A percentile compares a stretch with the other conserved stretches of the same genome.
Conservation (phyloP, 2,888 invertebrate genomes). For the Melanotus villosus region DNA sequence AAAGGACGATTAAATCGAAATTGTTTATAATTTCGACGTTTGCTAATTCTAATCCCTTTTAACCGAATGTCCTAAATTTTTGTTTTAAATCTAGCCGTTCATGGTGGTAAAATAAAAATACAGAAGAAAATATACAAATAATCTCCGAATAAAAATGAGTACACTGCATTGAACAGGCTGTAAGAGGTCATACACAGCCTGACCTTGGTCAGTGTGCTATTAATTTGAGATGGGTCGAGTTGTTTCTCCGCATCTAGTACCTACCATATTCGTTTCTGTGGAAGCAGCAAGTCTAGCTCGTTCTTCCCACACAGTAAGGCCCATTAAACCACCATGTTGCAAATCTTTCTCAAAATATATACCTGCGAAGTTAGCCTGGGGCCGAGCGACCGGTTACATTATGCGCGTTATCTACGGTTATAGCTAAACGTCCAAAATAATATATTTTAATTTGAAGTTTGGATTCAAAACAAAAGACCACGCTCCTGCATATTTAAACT, state of each 20-base stretch:
- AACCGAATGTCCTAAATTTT: too few species aligned
- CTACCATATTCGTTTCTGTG: conserved; percentile 53
- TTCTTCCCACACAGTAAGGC: conserved; percentile 53
- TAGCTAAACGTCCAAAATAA: conserved; percentile 51
- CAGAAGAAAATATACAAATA: too few species aligned
- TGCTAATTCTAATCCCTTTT: too few species aligned
- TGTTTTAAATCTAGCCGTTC: too few species aligned
- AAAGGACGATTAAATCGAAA: neutral
- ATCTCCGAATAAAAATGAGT: too few species aligned
- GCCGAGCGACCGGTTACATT: conserved; percentile 53
- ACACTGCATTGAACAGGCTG: conserved; percentile 1
- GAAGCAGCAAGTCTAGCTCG: conserved; percentile 55
- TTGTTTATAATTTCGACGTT: too few species aligned
- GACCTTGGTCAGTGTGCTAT: conserved; percentile 52
- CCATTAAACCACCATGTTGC: conserved; percentile 51
- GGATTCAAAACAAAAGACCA: conserved; percentile 42
- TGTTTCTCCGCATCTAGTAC: conserved; percentile 47
- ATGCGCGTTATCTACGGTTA: conserved; percentile 52
- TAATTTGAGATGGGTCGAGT: conserved; percentile 52
- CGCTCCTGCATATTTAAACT: conserved; percentile 34
- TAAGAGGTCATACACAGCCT: conserved; percentile 36
- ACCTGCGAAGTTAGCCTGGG: conserved; percentile 50
- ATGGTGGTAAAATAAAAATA: too few species aligned
- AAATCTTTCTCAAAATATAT: conserved; percentile 52
- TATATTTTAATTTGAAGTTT: conserved; percentile 46